Conservation (phyloP, 1,140 invertebrate species). For the Caenorhabditis brenneri region DNA sequence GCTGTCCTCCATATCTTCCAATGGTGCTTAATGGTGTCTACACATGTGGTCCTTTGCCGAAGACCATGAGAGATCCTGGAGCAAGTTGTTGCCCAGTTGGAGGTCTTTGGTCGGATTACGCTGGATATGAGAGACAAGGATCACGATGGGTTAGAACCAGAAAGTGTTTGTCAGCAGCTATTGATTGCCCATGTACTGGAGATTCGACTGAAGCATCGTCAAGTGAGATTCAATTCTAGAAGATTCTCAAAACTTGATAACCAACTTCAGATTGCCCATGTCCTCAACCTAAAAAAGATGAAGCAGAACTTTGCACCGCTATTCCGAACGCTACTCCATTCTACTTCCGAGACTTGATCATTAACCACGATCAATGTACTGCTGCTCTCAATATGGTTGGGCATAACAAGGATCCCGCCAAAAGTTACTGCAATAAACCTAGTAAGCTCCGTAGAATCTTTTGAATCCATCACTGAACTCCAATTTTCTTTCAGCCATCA, state of each 20-base stretch:
- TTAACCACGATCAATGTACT: background rate
- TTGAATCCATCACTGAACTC: too few relatives aligned
- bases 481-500: too few relatives aligned
- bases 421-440: too few relatives aligned
- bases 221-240: background rate
- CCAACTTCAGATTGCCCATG: too few relatives aligned
- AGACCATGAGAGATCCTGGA: background rate
- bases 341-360: background rate
- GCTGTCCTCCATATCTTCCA: background rate
- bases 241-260: background rate
- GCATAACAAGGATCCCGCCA: background rate
- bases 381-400: background rate
- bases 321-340: background rate
- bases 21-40: background rate
- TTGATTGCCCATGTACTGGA: too few relatives aligned
- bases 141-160: too few relatives aligned
- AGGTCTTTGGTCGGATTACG: background rate
- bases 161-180: too few relatives aligned
- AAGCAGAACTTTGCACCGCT: background rate
- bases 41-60: background rate
- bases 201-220: background rate
- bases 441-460: too few relatives aligned
- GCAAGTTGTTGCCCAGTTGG: background rate
- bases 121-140: background rate
- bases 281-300: too few relatives aligned